Evolutionary conservation across 1,140 invertebrate genomes (phyloP).

Genomic region (Acyrthosiphon pisum): DNA sequence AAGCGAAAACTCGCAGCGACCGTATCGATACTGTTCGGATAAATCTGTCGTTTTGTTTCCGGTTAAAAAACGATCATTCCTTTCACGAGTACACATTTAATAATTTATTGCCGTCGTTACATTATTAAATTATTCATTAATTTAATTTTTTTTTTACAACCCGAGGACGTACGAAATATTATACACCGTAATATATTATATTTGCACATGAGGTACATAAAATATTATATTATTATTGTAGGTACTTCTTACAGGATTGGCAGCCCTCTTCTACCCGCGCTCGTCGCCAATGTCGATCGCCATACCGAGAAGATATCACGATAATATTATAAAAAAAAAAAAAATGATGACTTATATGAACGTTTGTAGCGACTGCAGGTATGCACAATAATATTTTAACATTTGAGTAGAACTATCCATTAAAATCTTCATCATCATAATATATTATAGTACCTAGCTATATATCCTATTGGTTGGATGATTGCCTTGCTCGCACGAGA

Average conservation of each 20-base stretch:
- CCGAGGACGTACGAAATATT: neutral
- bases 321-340: neutral
- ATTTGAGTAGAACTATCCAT: neutral
- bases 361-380: neutral
- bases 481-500: neutral
- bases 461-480: neutral
- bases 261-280: neutral
- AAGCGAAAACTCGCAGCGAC: neutral
- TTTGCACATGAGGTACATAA: neutral
- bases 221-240: neutral
- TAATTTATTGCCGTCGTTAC: neutral
- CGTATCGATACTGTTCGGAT: neutral
- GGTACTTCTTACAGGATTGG: neutral
- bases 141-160: neutral
- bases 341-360: neutral
- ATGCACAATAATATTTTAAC: neutral
- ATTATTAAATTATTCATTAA: slow-evolving; percentile 6
- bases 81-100: neutral
- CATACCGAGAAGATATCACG: neutral
- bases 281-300: neutral
- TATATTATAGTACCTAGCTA: too few species aligned
- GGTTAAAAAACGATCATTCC: slow-evolving; percentile 6
- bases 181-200: neutral
- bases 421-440: neutral
- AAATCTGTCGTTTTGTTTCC: slow-evolving; percentile 9